Evolutionary conservation across 1,140 invertebrate species (phyloP).

Genomic region (Augochlora pura): DNA sequence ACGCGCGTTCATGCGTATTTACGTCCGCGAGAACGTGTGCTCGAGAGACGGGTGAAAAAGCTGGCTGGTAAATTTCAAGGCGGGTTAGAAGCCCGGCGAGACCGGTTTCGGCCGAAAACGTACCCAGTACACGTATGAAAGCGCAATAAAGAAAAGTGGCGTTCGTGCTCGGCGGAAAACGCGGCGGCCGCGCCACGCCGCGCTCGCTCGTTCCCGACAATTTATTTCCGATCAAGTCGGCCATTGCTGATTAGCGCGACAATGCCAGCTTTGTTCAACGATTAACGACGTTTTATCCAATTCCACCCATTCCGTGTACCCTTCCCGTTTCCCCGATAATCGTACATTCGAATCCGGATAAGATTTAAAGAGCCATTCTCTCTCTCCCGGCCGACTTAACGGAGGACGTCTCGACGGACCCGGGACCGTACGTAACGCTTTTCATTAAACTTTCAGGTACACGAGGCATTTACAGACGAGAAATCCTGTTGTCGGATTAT

Average conservation of each 20-base stretch:
- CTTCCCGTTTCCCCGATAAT: conserved; percentile 58
- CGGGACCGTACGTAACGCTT: conserved; percentile 50
- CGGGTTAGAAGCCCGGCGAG: neutral
- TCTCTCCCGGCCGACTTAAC: too few relatives aligned
- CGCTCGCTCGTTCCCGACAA: conserved; percentile 41
- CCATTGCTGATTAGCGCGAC: conserved; percentile 66
- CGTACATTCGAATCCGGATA: conserved; percentile 62
- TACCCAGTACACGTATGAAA: conserved; percentile 64
- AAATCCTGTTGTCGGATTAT: conserved; percentile 32
- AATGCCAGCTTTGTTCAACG: conserved; percentile 65
- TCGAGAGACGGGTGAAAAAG: conserved; percentile 38
- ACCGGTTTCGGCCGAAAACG: conserved; percentile 21
- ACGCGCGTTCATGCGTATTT: conserved; percentile 43
- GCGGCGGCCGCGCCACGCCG: conserved; percentile 10
- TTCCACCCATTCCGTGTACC: conserved; percentile 66
- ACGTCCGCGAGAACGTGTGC: conserved; percentile 49
- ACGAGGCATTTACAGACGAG: neutral
- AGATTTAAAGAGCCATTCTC: conserved; percentile 65
- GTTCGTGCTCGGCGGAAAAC: conserved; percentile 56
- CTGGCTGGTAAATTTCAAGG: conserved; percentile 56
- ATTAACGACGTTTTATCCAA: conserved; percentile 67
- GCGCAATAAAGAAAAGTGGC: conserved; percentile 67
- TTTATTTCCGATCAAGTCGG: conserved; percentile 67
- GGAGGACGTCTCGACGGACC: neutral
- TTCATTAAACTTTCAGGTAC: conserved; percentile 60